Evolutionary conservation across 2,797 vertebrate genomes (phyloP), one percentile per base, ranked within the genome.

Genomic region (Tympanoctomys barrerae): DNA sequence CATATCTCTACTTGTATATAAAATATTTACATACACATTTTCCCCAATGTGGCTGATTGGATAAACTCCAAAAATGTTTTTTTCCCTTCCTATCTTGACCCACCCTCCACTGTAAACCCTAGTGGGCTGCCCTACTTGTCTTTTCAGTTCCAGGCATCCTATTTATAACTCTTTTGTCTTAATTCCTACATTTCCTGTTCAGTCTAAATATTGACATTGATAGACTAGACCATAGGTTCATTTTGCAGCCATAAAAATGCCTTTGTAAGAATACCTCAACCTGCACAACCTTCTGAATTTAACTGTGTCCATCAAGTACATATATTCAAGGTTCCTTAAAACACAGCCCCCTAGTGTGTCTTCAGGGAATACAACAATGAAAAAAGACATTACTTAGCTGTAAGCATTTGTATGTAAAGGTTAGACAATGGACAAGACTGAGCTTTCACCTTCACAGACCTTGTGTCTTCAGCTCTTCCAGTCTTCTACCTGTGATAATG

Each of bases 1-100:
- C 31, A 1, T 16, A 11, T 13, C 14, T 39, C 52, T n/a, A 4
- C 36, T 5, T 2, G 5, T 18, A 5, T 16, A 12, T 18, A 24
- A 52, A 61, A 7, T 42, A 36, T 28, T 49, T 46, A 24, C 54
- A 70, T 14, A 46, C n/a, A n/a, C 49, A 46, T 12, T 93, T 62
- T 21, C 68, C 62, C n/a, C 24, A 82, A 7, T 77, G 64, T 21
- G 39, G 64, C 66, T 24, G n/a, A 54, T 24, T 24, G 66, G 42
- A 11, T 77, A 9, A 89, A 59, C 77, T 83, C 42, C 12, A 8
- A 5, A 75, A 87, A 49, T 64, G 61, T 42, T 19, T 61, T 61
- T 26, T 36, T 2, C 19, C 49, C 28, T 39, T 8, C 26, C 8
- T 16, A 3, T 7, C 54, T 33, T 33, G 19, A n/a, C 5, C 57